Conservation (phyloP, 2,113 vertebrate species). For the Macquaria australasica region DNA sequence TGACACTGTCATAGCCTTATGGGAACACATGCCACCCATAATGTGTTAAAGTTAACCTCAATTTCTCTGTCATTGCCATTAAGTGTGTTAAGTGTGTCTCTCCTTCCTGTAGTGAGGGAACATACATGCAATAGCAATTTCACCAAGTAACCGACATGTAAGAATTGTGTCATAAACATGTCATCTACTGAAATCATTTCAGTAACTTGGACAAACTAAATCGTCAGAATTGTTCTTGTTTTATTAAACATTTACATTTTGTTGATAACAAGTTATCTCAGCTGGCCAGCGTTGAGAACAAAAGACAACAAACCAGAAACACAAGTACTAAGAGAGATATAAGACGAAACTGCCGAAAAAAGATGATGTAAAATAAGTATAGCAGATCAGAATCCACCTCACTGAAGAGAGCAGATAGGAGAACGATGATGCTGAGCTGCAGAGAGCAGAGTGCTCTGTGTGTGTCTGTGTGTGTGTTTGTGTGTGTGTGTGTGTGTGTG, state of each 20-base stretch:
- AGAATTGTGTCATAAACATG: not conserved
- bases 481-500: not conserved
- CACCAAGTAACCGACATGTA: not conserved
- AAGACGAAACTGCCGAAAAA: not conserved
- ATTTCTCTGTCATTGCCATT: not conserved
- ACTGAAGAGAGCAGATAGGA: conserved; percentile 23
- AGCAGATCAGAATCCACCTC: conserved; percentile 40
- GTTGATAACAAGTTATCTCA: not conserved
- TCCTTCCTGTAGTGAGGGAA: not conserved
- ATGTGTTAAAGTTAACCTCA: not conserved
- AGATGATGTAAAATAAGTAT: conserved; percentile 21
- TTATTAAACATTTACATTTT: not conserved
- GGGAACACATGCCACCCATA: not conserved
- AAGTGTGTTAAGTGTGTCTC: not conserved
- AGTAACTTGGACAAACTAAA: not conserved
- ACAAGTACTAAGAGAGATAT: not conserved
- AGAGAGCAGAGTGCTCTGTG: conserved; percentile 25
- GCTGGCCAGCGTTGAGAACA: not conserved
- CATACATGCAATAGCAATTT: not conserved
- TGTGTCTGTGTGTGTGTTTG: not conserved
- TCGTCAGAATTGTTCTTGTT: not conserved
- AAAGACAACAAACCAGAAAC: not conserved
- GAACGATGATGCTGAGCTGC: conserved; percentile 26
- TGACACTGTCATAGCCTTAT: not conserved
- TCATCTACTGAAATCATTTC: not conserved